Conservation (phyloP, 2,888 invertebrate species). For the Andrena hattorfiana region DNA sequence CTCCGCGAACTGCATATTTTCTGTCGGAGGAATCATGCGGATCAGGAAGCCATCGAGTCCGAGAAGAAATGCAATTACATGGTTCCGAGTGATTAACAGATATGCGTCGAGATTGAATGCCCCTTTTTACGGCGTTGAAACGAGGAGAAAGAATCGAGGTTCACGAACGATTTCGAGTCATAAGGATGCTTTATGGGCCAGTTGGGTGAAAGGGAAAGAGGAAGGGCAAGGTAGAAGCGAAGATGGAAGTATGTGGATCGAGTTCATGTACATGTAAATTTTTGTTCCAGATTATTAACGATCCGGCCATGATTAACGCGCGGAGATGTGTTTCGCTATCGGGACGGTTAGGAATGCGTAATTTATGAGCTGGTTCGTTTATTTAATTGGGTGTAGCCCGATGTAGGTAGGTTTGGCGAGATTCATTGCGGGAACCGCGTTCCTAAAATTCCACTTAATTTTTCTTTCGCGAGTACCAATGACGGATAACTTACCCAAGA, state of each 20-base stretch:
- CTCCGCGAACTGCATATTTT: neutral
- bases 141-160: conserved; percentile 24
- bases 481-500: no score
- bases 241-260: neutral
- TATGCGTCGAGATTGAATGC: conserved; percentile 15
- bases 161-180: conserved; percentile 21
- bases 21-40: conserved; percentile 4
- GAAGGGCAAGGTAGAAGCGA: neutral
- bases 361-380: conserved; percentile 30
- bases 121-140: neutral
- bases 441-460: conserved; percentile 14
- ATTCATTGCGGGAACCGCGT: conserved; percentile 5
- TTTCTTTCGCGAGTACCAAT: conserved; percentile 1
- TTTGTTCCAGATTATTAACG: conserved; percentile 28
- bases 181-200: conserved; percentile 8
- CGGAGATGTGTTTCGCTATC: conserved; percentile 26
- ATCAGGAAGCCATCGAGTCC: conserved; percentile 30
- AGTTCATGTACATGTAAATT: neutral
- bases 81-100: conserved; percentile 29
- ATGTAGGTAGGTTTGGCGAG: neutral
- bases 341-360: conserved; percentile 10
- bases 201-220: neutral
- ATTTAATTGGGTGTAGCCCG: conserved; percentile 39
- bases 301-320: conserved; percentile 21
- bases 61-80: conserved; percentile 54